phyloP scores from a whole-genome alignment of 1,140 invertebrate genomes.

The Drosophila sp. region DNA sequence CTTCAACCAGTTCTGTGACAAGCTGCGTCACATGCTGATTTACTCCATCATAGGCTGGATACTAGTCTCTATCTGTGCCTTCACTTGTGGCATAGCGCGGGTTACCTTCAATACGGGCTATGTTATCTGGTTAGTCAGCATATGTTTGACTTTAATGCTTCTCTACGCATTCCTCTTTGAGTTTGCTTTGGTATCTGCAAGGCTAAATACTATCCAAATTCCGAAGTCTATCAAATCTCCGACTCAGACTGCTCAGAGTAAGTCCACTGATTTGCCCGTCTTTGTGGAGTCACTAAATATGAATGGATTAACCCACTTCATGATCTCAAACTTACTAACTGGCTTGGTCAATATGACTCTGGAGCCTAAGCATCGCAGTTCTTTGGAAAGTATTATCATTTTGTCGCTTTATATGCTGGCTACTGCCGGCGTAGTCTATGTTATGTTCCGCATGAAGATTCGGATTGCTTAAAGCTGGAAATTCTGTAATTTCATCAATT shows the following conservation, averaged over 20 bases:
- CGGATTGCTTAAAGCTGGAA: slow-evolving; percentile 58
- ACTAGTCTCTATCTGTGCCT: slow-evolving; percentile 24
- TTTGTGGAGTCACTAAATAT: slow-evolving; percentile 58
- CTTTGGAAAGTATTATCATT: slow-evolving; percentile 47
- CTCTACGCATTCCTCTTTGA: slow-evolving; percentile 59
- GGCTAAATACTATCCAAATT: background rate
- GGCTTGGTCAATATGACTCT: slow-evolving; percentile 68
- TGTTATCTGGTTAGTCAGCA: slow-evolving; percentile 40
- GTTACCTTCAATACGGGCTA: slow-evolving; percentile 67
- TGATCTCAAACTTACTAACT: slow-evolving; percentile 67
- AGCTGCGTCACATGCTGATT: slow-evolving; percentile 39
- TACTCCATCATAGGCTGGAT: slow-evolving; percentile 27
- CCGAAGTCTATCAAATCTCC: background rate
- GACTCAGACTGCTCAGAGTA: background rate
- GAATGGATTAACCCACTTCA: slow-evolving; percentile 66
- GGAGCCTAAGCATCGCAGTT: slow-evolving; percentile 27
- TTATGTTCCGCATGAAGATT: slow-evolving; percentile 55
- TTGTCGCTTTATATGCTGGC: slow-evolving; percentile 59
- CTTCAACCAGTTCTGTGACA: slow-evolving; percentile 19
- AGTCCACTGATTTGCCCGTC: slow-evolving; percentile 28
- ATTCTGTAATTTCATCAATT: background rate
- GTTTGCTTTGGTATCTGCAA: slow-evolving; percentile 17
- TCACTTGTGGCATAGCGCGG: slow-evolving; percentile 52
- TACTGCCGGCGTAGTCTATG: slow-evolving; percentile 37
- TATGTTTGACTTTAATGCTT: slow-evolving; percentile 33